Base-by-base conservation (phyloP, 2,113 vertebrate genomes). In the Spea multiplicata region DNA sequence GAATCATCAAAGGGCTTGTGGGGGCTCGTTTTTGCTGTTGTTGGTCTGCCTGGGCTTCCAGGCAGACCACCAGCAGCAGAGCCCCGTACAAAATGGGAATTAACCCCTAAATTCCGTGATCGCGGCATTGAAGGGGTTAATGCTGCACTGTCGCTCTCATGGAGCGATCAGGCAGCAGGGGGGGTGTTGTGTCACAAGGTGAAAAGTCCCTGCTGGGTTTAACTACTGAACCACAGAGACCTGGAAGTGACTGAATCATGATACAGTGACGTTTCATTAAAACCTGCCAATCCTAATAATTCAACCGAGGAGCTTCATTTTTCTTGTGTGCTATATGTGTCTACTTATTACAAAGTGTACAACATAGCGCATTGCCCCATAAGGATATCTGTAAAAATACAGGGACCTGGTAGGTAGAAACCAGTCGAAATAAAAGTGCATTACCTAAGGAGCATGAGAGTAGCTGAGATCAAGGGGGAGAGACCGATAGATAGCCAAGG, bases 151-250 rank as follows among this genome's bases (percentile, higher is more conserved):
- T n/a, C n/a, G n/a, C n/a, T n/a, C n/a, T n/a, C n/a, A n/a, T n/a
- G n/a, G n/a, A n/a, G n/a, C n/a, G n/a, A n/a, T n/a, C n/a, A n/a
- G n/a, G n/a, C n/a, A n/a, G n/a, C n/a, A n/a, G n/a, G n/a, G n/a
- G n/a, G n/a, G n/a, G n/a, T n/a, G n/a, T n/a, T n/a, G n/a, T n/a
- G 14, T 44, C 75, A 61, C 66, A 76, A 76, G 75, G 75, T 59
- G 73, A 66, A 69, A 49, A 49, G 57, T 78, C 17, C 68, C 17
- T 16, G 67, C 46, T n/a, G 30, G 66, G 53, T 8, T 8, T n/a
- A 17, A 48, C 62, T 67, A 30, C 52, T 75, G 74, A 55, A 50
- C 62, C 66, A 55, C 50, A 53, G 5, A 46, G 64, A 66, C 55
- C 46, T 77, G 66, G 66, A 52, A 52, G 74, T 76, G 48, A 53